Evolutionary conservation across 2,113 vertebrate genomes (phyloP).

Genomic region (Mola mola): DNA sequence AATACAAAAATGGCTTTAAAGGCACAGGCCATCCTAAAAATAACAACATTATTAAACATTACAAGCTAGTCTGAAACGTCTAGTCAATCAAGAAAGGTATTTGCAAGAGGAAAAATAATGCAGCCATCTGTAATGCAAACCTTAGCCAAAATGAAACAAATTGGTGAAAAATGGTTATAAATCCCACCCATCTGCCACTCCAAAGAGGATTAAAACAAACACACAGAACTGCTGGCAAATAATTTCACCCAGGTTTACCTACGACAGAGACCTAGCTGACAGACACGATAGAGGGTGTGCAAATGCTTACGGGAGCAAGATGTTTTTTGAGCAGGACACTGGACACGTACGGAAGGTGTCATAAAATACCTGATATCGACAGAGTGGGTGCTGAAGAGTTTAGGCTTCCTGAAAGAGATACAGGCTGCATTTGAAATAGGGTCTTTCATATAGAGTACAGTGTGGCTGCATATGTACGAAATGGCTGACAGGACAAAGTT

Average conservation of each 20-base stretch:
- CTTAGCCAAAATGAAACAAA: constrained; percentile 34
- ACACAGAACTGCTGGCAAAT: constrained; percentile 29
- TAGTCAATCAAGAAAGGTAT: constrained; percentile 24
- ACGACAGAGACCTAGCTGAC: constrained; percentile 12
- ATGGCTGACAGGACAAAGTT: constrained; percentile 43
- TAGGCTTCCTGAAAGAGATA: constrained; percentile 44
- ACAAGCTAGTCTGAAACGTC: background rate
- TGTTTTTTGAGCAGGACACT: constrained; percentile 28
- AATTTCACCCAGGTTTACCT: constrained; percentile 22
- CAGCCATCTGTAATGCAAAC: constrained; percentile 49
- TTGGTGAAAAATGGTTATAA: constrained; percentile 21
- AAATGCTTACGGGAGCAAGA: constrained; percentile 16
- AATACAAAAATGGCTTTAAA: no score
- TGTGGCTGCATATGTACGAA: constrained; percentile 27
- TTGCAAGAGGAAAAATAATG: constrained; percentile 30
- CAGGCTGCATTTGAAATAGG: constrained; percentile 51
- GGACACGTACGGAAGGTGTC: constrained; percentile 51
- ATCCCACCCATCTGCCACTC: constrained; percentile 38
- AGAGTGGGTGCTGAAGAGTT: constrained; percentile 67
- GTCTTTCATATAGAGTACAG: constrained; percentile 13
- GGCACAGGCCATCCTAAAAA: no score
- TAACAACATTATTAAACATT: no score
- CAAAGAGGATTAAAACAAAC: constrained; percentile 35
- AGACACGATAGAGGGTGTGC: constrained; percentile 14
- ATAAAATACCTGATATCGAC: constrained; percentile 68